Evolutionary conservation across 2,888 invertebrate genomes (phyloP), one percentile per base, ranked within the genome.

Genomic region (Ornithoptera alexandrae): DNA sequence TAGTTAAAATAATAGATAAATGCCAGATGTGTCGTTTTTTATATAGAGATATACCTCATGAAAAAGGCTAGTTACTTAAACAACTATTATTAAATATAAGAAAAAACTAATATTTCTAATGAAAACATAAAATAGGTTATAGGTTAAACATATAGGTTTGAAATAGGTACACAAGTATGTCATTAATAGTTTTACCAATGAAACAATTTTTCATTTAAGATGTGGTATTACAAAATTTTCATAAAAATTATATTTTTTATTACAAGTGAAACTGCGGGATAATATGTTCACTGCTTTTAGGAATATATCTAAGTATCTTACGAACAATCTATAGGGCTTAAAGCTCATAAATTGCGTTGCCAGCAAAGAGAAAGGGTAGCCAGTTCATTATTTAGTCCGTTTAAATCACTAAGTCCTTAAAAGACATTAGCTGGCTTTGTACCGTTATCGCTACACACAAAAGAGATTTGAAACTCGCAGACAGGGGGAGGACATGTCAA

Each of bases 371-470:
- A 84, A 89, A 89, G 91, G 92, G 92, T 90, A 89, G 86, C 79
- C 73, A 83, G 84, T 89, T 91, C 91, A 92, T 93, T 91, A 92
- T 90, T 88, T 88, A 93, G 92, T 92, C 93, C 89, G 91, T 92
- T 93, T 92, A 93, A 93, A 92, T 92, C 90, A 86, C 92, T 91
- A 92, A 92, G 93, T 92, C 92, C 92, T 91, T 92, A 91, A 93
- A 92, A 89, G 88, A 92, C 89, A 92, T 93, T 92, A 92, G 90
- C 85, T 84, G 82, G 89, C 92, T 92, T 92, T 92, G 92, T 90
- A 86, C 77, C 86, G 88, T 87, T 90, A 92, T 92, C 91, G 86
- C 81, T 79, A 83, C 83, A 88, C 89, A 93, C 92, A 92, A 93
- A 90, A 88, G 92, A 87, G 92, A 91, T 90, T 90, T 90, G 80